Evolutionary conservation across 2,888 invertebrate genomes (phyloP), one percentile per base, ranked within the genome.

Genomic region (Cantharis lateralis): DNA sequence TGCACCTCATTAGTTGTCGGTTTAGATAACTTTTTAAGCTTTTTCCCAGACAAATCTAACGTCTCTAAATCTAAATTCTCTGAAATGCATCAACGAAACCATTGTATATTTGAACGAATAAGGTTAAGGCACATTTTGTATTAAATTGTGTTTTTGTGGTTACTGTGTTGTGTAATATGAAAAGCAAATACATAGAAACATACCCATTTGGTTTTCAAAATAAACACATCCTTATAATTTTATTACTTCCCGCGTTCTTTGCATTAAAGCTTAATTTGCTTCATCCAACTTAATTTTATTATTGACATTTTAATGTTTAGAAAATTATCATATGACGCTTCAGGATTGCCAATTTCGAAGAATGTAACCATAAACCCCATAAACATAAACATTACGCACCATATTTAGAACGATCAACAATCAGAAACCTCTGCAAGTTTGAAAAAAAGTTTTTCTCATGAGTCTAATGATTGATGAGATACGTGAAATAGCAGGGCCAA

Each of bases 11-110:
- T 92, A 73, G 91, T 89, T 80, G 92, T 91, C 85, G 94, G 94
- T 89, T 93, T 93, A 87, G 92, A 92, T 84, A 96, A 90, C 90
- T 95, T 96, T 87, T 95, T 95, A 82, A 96, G 89, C 86, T 93
- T 93, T 89, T 93, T 93, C 87, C 92, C 93, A 79, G 95, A 94
- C 82, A 96, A 90, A 89, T 96, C 94, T 85, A 96, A 89, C 71
- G 91, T 91, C 84, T 91, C 92, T 75, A 83, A 79, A 20, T 48
- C 48, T 48, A 72, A 62, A 68, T 62, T 76, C 16, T 73, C 75
- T 76, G 68, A 15, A 75, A 75, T 26, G 48, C 7, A 48, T 32
- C n/a, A 48, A 48, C 48, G 48, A 48, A 48, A 48, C 32, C 48
- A 48, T 48, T 48, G 48, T n/a, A 48, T 48, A n/a, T 48, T 48